Evolutionary conservation across 2,888 invertebrate species (phyloP), one percentile per base, ranked within the genome.

Genomic region (Antheraea yamamai): DNA sequence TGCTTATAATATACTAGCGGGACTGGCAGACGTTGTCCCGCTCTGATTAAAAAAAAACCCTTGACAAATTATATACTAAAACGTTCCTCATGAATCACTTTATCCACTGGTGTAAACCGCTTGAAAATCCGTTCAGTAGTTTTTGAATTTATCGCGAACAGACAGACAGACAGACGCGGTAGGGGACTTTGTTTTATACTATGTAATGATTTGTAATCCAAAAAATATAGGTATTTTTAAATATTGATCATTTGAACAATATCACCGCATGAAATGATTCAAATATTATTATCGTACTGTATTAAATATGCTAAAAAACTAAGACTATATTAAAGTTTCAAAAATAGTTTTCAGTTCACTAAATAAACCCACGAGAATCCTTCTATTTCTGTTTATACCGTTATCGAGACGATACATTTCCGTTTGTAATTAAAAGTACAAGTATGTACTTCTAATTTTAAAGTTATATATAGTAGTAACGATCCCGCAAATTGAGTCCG

Each of bases 361-460:
- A n/a, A n/a, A n/a, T 58, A 66, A 26, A 30, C 35, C 26, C 35
- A 68, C 6, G 16, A 30, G 18, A 30, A 35, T 68, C 6, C 16
- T 30, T 68, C 20, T 35, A 35, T 35, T 35, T 35, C 35, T 70
- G 39, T 39, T 39, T 39, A 20, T n/a, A 70, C 1, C 8, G 7
- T 70, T 39, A 70, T 23, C 79, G 79, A 75, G 75, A 78, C 79
- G 73, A 78, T 80, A 77, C 77, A 75, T 80, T 82, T 82, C 81
- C 81, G 80, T 78, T 76, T 76, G 78, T 79, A 80, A 80, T 80
- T 82, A 79, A 80, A 78, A 77, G 78, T 75, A 76, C 74, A 75
- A 72, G 73, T 73, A 76, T 75, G 76, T 75, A 78, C 78, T 80
- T 76, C 58, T 18, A 74, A 71, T 75, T 77, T 75, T 16, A 77